Percentiles rank a stretch among this genome's conserved stretches.
phyloP scores from a whole-genome alignment of 2,888 invertebrate species.

The Diarsia mendica region DNA sequence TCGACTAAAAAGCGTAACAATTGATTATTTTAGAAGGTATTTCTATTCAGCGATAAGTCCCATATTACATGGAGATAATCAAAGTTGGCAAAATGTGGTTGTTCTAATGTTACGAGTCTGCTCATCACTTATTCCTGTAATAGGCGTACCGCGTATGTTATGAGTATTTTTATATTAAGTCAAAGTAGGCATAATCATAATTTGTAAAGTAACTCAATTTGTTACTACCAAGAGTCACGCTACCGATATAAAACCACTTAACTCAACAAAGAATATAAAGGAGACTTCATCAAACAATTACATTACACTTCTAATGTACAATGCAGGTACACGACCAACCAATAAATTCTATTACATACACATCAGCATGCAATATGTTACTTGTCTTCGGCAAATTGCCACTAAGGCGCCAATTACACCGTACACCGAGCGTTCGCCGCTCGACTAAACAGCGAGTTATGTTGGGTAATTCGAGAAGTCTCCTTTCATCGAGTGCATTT shows the following conservation, averaged over 20 bases:
- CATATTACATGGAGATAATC: too few species aligned
- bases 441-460: conserved; percentile 75
- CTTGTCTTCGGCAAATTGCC: conserved; percentile 74
- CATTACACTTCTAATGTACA: conserved; percentile 49
- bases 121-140: background rate
- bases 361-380: conserved; percentile 65
- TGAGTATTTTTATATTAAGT: conserved; percentile 1
- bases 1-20: background rate
- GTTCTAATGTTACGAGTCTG: background rate
- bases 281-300: conserved; percentile 36
- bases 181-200: conserved; percentile 23
- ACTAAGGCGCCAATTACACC: conserved; percentile 81
- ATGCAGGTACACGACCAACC: conserved; percentile 51
- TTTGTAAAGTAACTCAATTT: conserved; percentile 9
- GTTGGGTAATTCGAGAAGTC: conserved; percentile 75
- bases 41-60: background rate
- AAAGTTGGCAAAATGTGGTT: background rate
- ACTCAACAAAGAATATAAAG: conserved; percentile 19
- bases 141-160: background rate
- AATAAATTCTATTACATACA: conserved; percentile 63
- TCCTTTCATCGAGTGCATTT: conserved; percentile 77
- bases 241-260: conserved; percentile 28
- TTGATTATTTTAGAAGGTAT: background rate
- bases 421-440: conserved; percentile 68
- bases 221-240: conserved; percentile 19